phyloP scores from a whole-genome alignment of 2,797 vertebrate genomes.

The Scomberomorus guttatus region DNA sequence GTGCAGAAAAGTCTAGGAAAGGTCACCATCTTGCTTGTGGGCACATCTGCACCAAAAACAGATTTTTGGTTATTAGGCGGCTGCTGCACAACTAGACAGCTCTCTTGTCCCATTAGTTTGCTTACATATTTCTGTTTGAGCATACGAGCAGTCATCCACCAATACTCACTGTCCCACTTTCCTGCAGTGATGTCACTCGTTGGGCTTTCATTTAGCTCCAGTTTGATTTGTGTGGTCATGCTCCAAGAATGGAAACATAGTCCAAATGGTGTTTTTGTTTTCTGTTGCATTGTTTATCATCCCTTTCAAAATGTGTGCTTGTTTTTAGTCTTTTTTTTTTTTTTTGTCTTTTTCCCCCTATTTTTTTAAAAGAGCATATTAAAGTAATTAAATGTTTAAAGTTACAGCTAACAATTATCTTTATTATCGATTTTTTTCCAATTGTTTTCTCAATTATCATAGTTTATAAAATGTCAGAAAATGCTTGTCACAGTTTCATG shows the following conservation, averaged over 20 bases:
- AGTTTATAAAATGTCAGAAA: too few relatives aligned
- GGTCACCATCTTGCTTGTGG: not conserved
- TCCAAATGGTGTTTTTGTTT: constrained; percentile 22
- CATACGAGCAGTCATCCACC: constrained; percentile 33
- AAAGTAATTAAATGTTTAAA: not conserved
- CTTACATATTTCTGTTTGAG: constrained; percentile 40
- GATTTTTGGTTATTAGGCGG: not conserved
- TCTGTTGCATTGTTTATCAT: not conserved
- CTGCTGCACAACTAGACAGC: not conserved
- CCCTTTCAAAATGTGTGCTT: not conserved
- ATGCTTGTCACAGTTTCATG: too few relatives aligned
- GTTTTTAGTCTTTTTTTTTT: rapidly evolving
- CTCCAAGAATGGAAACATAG: constrained; percentile 20
- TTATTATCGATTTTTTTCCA: too few relatives aligned
- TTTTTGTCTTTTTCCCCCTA: not conserved
- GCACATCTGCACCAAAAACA: not conserved
- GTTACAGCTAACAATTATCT: too few relatives aligned
- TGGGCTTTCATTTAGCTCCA: constrained; percentile 53
- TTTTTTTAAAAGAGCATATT: not conserved
- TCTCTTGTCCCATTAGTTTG: not conserved
- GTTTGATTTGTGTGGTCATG: constrained; percentile 41
- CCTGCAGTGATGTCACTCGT: constrained; percentile 56
- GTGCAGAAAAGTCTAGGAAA: not conserved
- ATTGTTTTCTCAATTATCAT: too few relatives aligned
- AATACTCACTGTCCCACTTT: constrained; percentile 57